Evolutionary conservation across 2,888 invertebrate genomes (phyloP).

Genomic region (Ischnus inquisitorius): DNA sequence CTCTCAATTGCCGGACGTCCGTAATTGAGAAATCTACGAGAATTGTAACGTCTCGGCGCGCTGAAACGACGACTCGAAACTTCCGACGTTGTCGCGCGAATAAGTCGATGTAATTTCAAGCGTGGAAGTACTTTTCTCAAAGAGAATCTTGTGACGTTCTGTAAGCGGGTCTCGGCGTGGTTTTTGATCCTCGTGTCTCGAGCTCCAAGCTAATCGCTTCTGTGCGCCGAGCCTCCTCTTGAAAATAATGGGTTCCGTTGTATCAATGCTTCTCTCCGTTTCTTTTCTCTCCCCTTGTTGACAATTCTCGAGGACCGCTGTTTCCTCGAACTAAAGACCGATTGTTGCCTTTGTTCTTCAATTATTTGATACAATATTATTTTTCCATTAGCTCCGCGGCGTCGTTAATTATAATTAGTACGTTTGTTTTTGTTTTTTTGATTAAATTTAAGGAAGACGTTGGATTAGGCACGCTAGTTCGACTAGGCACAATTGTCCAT

Average conservation of each 20-base stretch:
- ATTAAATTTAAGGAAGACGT: constrained; percentile 79
- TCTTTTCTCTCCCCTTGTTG: constrained; percentile 31
- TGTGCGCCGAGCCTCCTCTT: background rate
- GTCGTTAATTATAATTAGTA: background rate
- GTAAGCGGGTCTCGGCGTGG: constrained; percentile 16
- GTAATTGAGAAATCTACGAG: constrained; percentile 48
- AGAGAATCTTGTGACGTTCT: constrained; percentile 14
- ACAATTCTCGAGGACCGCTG: background rate
- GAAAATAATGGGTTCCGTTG: constrained; percentile 58
- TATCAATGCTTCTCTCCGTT: constrained; percentile 35
- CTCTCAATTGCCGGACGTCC: constrained; percentile 29
- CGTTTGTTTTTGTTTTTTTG: constrained; percentile 13
- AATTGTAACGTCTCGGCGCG: constrained; percentile 43
- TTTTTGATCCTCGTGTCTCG: constrained; percentile 16
- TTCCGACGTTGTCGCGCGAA: constrained; percentile 47
- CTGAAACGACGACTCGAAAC: constrained; percentile 46
- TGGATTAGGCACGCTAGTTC: constrained; percentile 81
- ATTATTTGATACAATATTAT: constrained; percentile 9
- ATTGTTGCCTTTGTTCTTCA: constrained; percentile 4
- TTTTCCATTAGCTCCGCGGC: background rate
- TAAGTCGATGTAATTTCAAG: constrained; percentile 23
- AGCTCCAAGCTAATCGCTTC: constrained; percentile 12
- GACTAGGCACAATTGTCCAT: constrained; percentile 61
- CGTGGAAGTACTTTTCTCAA: constrained; percentile 30
- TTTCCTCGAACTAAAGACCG: background rate